Base-by-base conservation (phyloP, 2,113 vertebrate species). In the Piaya cayana region DNA sequence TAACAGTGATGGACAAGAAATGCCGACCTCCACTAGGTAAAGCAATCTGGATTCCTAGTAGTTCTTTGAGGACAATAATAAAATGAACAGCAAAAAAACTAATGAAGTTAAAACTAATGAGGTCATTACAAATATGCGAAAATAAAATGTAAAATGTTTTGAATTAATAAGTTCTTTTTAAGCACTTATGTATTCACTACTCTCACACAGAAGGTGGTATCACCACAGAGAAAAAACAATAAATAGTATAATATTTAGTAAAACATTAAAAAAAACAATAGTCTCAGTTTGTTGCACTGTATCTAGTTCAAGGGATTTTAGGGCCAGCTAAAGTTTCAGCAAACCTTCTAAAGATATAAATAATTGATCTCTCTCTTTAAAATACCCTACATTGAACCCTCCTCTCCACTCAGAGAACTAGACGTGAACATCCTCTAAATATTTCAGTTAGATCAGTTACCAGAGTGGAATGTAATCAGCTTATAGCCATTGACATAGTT, bases 361-460 rank as follows among this genome's bases (percentile, higher is more conserved):
- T 97, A 97, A 97, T 95, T 92, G 14, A 97, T 94, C 49, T 88
- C 64, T 88, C 64, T 34, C 77, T 87, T 96, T 93, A 95, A 95
- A 96, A 90, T 91, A 91, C 26, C 58, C 63, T 94, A 76, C 87
- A 83, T 30, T 89, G 90, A 97, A 83, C 88, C 94, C 91, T 94
- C 58, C 64, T 93, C 84, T 95, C 70, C 63, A 65, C 70, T 83
- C 36, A 97, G 32, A 91, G 58, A 88, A 75, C 64, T 79, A 87
- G 71, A 80, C 70, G 93, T 37, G 77, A 97, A 71, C 58, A 93
- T 82, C 97, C 84, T 96, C 81, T 96, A 95, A 97, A 96, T 97
- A 97, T 96, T 98, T 98, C 91, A 97, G 71, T 68, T 9, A 94
- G 83, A 92, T 95, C 96, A 95, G 43, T 97, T 97, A 96, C 92